These are phyloP conservation scores for Geococcyx californianus DNA, from an alignment of 2,113 vertebrate genomes.

Conservation along the genomic window DNA sequence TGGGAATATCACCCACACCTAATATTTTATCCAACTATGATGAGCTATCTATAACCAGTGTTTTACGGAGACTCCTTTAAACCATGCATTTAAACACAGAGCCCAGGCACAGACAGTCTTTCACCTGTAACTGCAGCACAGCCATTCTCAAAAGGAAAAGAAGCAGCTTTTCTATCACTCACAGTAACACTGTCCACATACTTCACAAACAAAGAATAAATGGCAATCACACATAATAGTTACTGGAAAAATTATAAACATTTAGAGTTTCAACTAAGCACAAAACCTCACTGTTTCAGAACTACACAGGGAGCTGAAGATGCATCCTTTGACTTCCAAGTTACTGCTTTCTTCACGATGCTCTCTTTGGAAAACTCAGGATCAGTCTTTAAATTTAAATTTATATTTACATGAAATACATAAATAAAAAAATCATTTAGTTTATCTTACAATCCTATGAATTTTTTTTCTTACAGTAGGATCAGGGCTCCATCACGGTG, in stretches of 20 bases:
- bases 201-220: background rate
- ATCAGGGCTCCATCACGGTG: background rate
- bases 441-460: background rate
- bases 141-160: background rate
- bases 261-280: background rate
- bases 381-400: background rate
- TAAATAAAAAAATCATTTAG: background rate
- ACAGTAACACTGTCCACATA: background rate
- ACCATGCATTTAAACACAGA: background rate
- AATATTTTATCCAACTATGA: background rate
- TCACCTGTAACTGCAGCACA: background rate
- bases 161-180: background rate
- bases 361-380: background rate
- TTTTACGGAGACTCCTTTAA: background rate
- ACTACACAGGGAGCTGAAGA: background rate
- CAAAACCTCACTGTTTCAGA: background rate
- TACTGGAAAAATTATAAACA: fast-evolving
- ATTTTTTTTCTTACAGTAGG: background rate
- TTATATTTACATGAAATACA: background rate
- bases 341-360: background rate
- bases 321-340: background rate
- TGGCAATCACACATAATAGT: background rate
- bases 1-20: background rate
- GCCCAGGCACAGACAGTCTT: background rate
- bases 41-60: background rate